Percentiles rank a stretch among this genome's conserved stretches.
These are phyloP conservation scores for Brachirus orientalis DNA, from an alignment of 2,113 vertebrate genomes.

Conservation along the genomic window DNA sequence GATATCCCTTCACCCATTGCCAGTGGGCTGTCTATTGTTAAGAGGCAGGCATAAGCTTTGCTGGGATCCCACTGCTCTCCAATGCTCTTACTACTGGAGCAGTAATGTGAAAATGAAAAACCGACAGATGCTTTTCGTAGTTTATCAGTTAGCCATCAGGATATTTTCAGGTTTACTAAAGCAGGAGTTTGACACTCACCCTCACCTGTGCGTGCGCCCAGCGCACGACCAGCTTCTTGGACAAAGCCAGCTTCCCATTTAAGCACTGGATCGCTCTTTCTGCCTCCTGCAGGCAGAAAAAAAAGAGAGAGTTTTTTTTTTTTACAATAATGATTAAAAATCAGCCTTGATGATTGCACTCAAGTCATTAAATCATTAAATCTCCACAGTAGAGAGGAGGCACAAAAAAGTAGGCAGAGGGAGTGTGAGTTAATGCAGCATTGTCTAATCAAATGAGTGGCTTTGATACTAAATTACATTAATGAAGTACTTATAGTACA, in stretches of 20 bases:
- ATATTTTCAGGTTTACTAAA: not conserved
- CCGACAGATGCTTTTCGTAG: conserved; percentile 1
- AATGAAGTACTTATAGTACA: conserved; percentile 45
- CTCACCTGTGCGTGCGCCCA: conserved; percentile 98
- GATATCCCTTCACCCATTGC: conserved; percentile 81
- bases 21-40: conserved; percentile 83
- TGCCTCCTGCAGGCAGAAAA: conserved; percentile 86
- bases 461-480: conserved; percentile 57
- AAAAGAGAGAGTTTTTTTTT: not conserved
- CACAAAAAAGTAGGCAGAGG: conserved; percentile 39
- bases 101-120: conserved; percentile 19
- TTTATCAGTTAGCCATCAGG: not conserved
- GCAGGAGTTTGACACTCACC: conserved; percentile 79
- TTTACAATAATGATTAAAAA: conserved; percentile 48
- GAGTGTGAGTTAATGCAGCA: conserved; percentile 32
- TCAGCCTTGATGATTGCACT: conserved; percentile 50
- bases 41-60: conserved; percentile 56
- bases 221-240: conserved; percentile 96
- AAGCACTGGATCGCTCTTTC: conserved; percentile 96
- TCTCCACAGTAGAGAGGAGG: conserved; percentile 38
- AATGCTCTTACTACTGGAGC: conserved; percentile 30
- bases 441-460: conserved; percentile 57
- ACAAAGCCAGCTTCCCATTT: conserved; percentile 96
- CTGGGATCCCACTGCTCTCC: conserved; percentile 48
- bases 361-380: conserved; percentile 66